phyloP scores from a whole-genome alignment of 2,888 invertebrate species.

The Brachyopa scutellaris region DNA sequence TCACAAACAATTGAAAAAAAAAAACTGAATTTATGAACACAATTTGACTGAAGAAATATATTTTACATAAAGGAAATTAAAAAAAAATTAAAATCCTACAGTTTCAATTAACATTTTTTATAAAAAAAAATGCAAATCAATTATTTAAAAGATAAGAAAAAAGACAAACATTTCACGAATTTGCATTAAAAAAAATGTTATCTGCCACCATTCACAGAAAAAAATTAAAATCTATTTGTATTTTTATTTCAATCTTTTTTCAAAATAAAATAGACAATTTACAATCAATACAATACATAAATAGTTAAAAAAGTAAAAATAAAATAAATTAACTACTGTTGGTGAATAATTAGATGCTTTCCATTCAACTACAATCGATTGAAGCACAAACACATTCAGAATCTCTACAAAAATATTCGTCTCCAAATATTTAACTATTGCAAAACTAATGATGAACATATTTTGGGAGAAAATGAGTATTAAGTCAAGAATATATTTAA shows the following conservation, averaged over 20 bases:
- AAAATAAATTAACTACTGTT: slow-evolving; percentile 37
- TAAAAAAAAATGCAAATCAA: slow-evolving; percentile 52
- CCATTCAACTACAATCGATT: background rate
- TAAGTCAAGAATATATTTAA: slow-evolving; percentile 10
- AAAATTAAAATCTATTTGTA: slow-evolving; percentile 4
- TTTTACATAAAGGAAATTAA: slow-evolving; percentile 42
- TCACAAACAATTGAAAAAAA: slow-evolving; percentile 49
- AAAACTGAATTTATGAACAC: slow-evolving; percentile 69
- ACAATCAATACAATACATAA: slow-evolving; percentile 51
- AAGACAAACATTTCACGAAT: slow-evolving; percentile 39
- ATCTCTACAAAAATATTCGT: background rate
- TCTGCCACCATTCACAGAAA: slow-evolving; percentile 26
- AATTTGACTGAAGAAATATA: slow-evolving; percentile 72
- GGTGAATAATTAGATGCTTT: slow-evolving; percentile 35
- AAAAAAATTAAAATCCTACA: slow-evolving; percentile 73
- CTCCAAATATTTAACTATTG: background rate
- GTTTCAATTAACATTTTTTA: slow-evolving; percentile 61
- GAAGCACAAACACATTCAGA: slow-evolving; percentile 6
- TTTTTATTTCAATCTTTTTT: slow-evolving; percentile 7
- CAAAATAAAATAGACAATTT: slow-evolving; percentile 42
- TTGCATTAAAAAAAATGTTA: slow-evolving; percentile 57
- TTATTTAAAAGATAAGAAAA: slow-evolving; percentile 40
- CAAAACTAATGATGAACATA: background rate
- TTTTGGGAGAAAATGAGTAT: background rate
- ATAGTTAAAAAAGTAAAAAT: slow-evolving; percentile 8